These are phyloP conservation scores for Podiceps cristatus DNA, from an alignment of 2,113 vertebrate genomes.

Conservation along the genomic window DNA sequence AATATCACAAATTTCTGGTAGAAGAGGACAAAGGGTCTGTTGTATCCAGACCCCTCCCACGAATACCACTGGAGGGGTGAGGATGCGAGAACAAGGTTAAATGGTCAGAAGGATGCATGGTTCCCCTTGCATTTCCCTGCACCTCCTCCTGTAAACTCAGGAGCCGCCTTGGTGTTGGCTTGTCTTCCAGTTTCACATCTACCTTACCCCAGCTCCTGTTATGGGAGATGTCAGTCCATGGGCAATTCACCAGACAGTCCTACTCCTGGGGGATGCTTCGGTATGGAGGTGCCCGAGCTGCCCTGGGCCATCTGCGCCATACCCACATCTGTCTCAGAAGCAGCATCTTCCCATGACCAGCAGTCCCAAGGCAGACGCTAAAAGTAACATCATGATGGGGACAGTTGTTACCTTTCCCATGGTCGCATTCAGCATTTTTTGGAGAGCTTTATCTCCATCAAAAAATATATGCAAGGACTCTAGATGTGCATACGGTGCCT, in stretches of 20 bases:
- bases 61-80: neutral
- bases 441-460: neutral
- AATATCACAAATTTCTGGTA: neutral
- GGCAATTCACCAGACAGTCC: neutral
- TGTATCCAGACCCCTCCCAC: neutral
- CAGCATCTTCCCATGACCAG: neutral
- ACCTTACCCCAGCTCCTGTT: neutral
- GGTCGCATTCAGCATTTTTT: neutral
- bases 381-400: fast-evolving
- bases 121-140: neutral
- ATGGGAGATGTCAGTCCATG: fast-evolving
- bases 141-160: neutral
- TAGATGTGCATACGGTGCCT: fast-evolving
- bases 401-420: neutral
- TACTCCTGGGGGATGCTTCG: fast-evolving
- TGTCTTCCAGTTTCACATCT: neutral
- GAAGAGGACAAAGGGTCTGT: neutral
- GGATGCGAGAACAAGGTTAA: fast-evolving
- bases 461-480: neutral
- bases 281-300: fast-evolving
- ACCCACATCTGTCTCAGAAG: neutral
- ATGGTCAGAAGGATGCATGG: neutral
- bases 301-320: neutral
- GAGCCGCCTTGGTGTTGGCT: neutral
- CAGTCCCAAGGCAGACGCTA: neutral